Base-by-base conservation (phyloP, 64 coral and sea anemone genomes). In the Pocillopora verrucosa region DNA sequence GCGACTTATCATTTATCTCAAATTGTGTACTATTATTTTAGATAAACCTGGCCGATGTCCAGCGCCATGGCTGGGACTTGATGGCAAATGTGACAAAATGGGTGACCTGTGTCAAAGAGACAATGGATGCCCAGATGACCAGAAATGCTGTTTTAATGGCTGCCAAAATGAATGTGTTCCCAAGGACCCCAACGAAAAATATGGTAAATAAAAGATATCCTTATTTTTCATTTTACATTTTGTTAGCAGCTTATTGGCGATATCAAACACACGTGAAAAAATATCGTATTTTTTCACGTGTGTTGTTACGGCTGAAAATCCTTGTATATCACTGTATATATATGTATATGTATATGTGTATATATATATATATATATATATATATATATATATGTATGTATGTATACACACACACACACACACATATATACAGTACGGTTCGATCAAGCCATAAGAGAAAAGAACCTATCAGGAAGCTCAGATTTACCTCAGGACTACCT, bases 111-210 rank as follows among this genome's bases (percentile, higher is more conserved):
- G 95, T 61, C 26, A 67, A 41, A 38, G 60, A 24, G 84, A 96
- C 34, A 73, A 76, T 59, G 83, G 90, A 22, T 96, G 95, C 73
- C 61, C 14, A 36, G 61, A 77, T 69, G 64, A 72, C 1, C 14
- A 93, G 15, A 96, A 96, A 78, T 96, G 95, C 78, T 96, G 95
- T 60, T 96, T 96, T 57, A 91, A 93, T 68, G 95, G 91, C 36
- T 96, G 95, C 61, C 35, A 84, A 17, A 93, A 93, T 0, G 84
- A 91, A 17, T 96, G 95, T 15, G n/a, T 58, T 2, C 10, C 90
- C 38, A 85, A 85, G 34, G 75, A 87, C 11, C 90, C 90, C 20
- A 77, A 59, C 59, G 34, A 92, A 58, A 87, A 79, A 92, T 85
- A 92, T 73, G 90, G 90, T 92, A 87, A 72, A 57, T 59, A 37